Evolutionary conservation across 92 coral and sea anemone genomes (phyloP), one percentile per base, ranked within the genome.

Genomic region (Diadumene lineata): DNA sequence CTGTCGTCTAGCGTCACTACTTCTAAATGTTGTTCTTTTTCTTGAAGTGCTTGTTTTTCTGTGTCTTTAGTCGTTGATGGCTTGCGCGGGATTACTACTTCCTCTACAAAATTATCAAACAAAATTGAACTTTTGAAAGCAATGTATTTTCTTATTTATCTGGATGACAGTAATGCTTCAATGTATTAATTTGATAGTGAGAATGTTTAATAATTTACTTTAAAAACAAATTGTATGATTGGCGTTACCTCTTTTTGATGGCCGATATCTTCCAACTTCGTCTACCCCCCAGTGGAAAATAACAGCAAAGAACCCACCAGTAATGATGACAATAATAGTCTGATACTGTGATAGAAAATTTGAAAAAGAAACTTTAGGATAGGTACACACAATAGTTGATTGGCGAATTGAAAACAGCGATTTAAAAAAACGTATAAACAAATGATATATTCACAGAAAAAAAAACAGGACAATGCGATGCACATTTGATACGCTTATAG

Each of bases 221-320:
- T n/a, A n/a, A n/a, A n/a, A n/a, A n/a, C n/a, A n/a, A n/a, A n/a
- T n/a, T n/a, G n/a, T n/a, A n/a, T n/a, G n/a, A n/a, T n/a, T n/a
- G n/a, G n/a, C 7, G 56, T 79, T 73, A 80, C 85, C 85, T 72
- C 53, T 26, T 31, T 43, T 60, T 4, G 73, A 29, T 0, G 73
- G 66, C 22, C 68, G 80, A 43, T 24, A 11, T 56, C 57, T 53
- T 0, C 66, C 50, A 0, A 50, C 29, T 43, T 91, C 97, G 19
- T 91, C 93, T 6, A 91, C 97, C 51, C 97, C 97, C 97, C 93
- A 88, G 82, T 91, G 97, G 69, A 91, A 91, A 30, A 80, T 60
- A 2, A 91, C 29, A 28, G 97, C 90, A 55, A 91, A 91, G 23
- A 88, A 69, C 11, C 84, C 81, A 34, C 97, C 97, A 32, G 97